Percentiles rank a stretch among this genome's conserved stretches.
Conservation (phyloP, 2,888 invertebrate genomes). For the Heteromyza rotundicornis region DNA sequence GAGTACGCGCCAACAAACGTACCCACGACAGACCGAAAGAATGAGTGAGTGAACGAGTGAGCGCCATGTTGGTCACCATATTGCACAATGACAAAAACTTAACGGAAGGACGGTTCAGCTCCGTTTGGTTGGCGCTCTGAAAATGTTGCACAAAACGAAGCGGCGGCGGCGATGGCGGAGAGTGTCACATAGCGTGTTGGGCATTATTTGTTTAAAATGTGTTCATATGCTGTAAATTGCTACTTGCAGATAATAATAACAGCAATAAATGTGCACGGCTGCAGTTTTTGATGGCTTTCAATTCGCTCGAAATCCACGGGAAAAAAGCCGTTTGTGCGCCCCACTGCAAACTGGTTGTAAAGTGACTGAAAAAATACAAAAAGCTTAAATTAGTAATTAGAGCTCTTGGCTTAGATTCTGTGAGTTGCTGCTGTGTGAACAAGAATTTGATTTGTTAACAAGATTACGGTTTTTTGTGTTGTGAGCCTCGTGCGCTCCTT, state of each 20-base stretch:
- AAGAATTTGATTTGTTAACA: conserved; percentile 63
- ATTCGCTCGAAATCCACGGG: too few species aligned
- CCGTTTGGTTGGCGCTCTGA: too few species aligned
- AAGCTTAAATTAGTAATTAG: conserved; percentile 26
- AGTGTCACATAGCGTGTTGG: conserved; percentile 46
- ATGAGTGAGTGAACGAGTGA: conserved; percentile 36
- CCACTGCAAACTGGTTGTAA: not conserved
- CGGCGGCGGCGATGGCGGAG: conserved; percentile 15
- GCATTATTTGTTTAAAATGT: conserved; percentile 51
- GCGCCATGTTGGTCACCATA: conserved; percentile 57
- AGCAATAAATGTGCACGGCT: conserved; percentile 20
- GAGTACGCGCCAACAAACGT: conserved; percentile 10
- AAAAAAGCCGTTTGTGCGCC: not conserved
- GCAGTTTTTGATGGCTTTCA: too few species aligned
- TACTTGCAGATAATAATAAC: conserved; percentile 43
- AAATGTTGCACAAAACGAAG: too few species aligned
- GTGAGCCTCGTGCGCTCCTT: not conserved
- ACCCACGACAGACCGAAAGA: too few species aligned
- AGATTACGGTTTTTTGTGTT: conserved; percentile 43
- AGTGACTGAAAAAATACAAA: conserved; percentile 4
- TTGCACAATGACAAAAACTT: conserved; percentile 43
- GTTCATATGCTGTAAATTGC: conserved; percentile 48
- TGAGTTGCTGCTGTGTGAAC: conserved; percentile 58
- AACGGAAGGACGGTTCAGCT: conserved; percentile 44
- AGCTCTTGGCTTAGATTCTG: conserved; percentile 8